Percentiles rank a stretch among this genome's conserved stretches.
phyloP scores from a whole-genome alignment of 2,797 vertebrate species.

The Lepilemur septentrionalis region DNA sequence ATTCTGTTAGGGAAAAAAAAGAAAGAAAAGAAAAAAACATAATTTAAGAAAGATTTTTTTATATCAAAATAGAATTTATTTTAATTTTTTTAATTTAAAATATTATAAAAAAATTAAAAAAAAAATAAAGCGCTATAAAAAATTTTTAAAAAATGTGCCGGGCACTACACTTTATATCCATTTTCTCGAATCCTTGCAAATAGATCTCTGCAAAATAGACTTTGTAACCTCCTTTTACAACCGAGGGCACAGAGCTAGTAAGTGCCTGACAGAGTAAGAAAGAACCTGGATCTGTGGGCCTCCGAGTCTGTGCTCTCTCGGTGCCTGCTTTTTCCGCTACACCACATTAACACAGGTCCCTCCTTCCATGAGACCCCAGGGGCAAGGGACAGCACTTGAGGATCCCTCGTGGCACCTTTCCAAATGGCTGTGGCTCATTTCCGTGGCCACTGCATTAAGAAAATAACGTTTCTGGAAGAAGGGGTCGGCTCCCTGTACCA shows the following conservation, averaged over 20 bases:
- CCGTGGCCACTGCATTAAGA: neutral
- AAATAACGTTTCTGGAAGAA: neutral
- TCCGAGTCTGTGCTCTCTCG: neutral
- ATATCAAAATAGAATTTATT: too few species aligned
- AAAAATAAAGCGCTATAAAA: too few species aligned
- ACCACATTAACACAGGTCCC: neutral
- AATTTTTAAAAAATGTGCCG: too few species aligned
- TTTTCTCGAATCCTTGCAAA: neutral
- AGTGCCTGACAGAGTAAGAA: neutral
- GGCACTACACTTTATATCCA: fast-evolving
- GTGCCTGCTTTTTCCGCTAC: neutral
- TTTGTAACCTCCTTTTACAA: neutral
- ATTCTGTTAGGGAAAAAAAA: too few species aligned
- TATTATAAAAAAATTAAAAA: too few species aligned
- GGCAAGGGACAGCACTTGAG: neutral
- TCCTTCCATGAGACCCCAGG: neutral
- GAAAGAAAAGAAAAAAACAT: too few species aligned
- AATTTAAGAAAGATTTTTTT: too few species aligned
- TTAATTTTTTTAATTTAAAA: too few species aligned
- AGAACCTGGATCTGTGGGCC: neutral
- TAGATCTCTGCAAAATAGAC: neutral
- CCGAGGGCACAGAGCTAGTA: neutral
- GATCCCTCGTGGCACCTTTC: neutral
- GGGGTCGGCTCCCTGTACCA: too few species aligned
- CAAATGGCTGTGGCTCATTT: neutral